Percentiles rank a stretch among this genome's conserved stretches.
phyloP scores from a whole-genome alignment of 2,113 vertebrate genomes.

The Epinephelus moara region DNA sequence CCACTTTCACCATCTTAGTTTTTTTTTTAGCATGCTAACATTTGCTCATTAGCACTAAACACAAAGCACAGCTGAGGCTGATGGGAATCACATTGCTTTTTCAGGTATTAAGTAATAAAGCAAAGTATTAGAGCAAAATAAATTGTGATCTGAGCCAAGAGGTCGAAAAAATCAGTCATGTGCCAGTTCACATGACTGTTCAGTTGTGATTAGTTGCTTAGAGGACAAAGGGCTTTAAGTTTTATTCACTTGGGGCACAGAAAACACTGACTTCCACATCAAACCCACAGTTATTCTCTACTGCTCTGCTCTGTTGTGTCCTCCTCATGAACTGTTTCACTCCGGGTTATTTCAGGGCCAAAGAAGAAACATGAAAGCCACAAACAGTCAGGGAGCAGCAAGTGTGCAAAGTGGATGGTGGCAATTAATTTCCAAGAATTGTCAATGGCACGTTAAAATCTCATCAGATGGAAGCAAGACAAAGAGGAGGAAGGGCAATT shows the following conservation, averaged over 20 bases:
- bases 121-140: too few species aligned
- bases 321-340: conserved; percentile 1
- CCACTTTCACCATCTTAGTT: too few species aligned
- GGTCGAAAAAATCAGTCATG: not conserved
- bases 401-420: conserved; percentile 12
- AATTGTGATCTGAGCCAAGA: not conserved
- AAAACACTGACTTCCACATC: conserved; percentile 28
- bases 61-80: not conserved
- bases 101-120: not conserved
- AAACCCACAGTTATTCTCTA: not conserved
- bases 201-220: not conserved
- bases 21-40: not conserved
- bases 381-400: not conserved
- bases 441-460: conserved; percentile 9
- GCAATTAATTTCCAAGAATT: conserved; percentile 38
- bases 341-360: not conserved
- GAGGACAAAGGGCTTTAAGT: conserved; percentile 26
- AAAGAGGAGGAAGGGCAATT: conserved; percentile 25
- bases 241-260: conserved; percentile 24
- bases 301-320: conserved; percentile 15
- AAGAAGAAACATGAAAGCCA: conserved; percentile 12
- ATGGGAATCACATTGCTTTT: not conserved
- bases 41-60: not conserved
- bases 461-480: conserved; percentile 6
- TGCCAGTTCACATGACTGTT: not conserved